Base-by-base conservation (phyloP, 2,888 invertebrate species). In the Stegana nigrithorax region DNA sequence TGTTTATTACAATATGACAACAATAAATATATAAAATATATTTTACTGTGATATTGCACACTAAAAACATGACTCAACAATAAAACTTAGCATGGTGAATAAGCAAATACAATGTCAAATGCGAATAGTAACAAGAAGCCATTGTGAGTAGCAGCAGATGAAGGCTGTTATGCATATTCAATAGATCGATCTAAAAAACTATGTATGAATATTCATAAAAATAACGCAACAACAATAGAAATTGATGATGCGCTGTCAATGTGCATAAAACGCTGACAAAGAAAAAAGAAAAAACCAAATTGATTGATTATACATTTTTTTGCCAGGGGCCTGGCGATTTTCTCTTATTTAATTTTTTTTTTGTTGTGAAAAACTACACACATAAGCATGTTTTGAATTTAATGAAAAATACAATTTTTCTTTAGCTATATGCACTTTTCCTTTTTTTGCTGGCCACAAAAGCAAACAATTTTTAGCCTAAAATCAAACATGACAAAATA, bases 201-300 rank as follows among this genome's bases (percentile, higher is more conserved):
- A 72, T 74, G 77, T 76, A 76, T 76, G 76, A 76, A 76, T 76
- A 76, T 76, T 76, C 76, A 76, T 76, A 76, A 75, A n/a, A 39
- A n/a, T 39, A 55, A 32, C 17, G 73, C 67, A 74, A 69, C 67
- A 67, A 72, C 78, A 76, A 76, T 78, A 73, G 76, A 73, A 73
- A 72, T 74, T 76, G 76, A 76, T 78, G 78, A 78, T 76, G 71
- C 72, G 70, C 66, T 73, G 78, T 75, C 78, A 72, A 73, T 75
- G 74, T 21, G 69, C 42, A 65, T 14, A 44, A 63, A 67, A 36
- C 56, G 39, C n/a, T n/a, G n/a, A n/a, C n/a, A n/a, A n/a, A 64
- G 58, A 60, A 55, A 57, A 64, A 68, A 60, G 63, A 42, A 67
- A 57, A 65, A 50, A 67, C n/a, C 62, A 62, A 66, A 63, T 62